Percentiles rank a stretch among this genome's conserved stretches.
Evolutionary conservation across 2,888 invertebrate species (phyloP).

Genomic region (Melanchra persicariae): DNA sequence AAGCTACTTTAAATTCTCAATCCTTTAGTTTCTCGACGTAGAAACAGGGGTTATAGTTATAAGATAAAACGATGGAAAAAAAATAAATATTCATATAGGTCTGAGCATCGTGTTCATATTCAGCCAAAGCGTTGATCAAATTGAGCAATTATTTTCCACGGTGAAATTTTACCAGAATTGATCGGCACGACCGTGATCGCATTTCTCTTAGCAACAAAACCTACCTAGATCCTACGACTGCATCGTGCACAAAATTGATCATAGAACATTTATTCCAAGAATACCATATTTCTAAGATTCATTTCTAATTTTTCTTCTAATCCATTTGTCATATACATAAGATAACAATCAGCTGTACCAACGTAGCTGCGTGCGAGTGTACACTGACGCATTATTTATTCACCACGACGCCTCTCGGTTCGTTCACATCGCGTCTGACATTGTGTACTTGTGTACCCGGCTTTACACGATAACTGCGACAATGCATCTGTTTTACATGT

Average conservation of each 20-base stretch:
- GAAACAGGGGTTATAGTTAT: too few species aligned
- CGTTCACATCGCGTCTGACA: conserved; percentile 76
- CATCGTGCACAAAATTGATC: too few species aligned
- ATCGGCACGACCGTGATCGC: too few species aligned
- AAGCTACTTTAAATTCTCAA: too few species aligned
- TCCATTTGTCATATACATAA: conserved; percentile 24
- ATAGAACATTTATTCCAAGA: not conserved
- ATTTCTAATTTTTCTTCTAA: not conserved
- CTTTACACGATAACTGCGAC: conserved; percentile 52
- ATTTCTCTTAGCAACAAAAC: not conserved
- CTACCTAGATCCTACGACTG: too few species aligned
- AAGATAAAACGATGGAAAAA: too few species aligned
- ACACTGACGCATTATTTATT: conserved; percentile 74
- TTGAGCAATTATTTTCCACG: too few species aligned
- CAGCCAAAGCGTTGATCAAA: too few species aligned
- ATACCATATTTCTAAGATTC: not conserved
- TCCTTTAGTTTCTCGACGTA: too few species aligned
- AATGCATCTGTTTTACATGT: conserved; percentile 48
- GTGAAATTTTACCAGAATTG: too few species aligned
- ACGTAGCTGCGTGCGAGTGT: conserved; percentile 57
- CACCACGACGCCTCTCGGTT: conserved; percentile 71
- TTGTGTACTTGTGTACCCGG: conserved; percentile 67
- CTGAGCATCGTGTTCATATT: too few species aligned
- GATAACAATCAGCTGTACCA: conserved; percentile 58
- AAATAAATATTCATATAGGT: too few species aligned